Conservation (phyloP, 1,140 invertebrate species). For the Muscidifurax raptorellus region DNA sequence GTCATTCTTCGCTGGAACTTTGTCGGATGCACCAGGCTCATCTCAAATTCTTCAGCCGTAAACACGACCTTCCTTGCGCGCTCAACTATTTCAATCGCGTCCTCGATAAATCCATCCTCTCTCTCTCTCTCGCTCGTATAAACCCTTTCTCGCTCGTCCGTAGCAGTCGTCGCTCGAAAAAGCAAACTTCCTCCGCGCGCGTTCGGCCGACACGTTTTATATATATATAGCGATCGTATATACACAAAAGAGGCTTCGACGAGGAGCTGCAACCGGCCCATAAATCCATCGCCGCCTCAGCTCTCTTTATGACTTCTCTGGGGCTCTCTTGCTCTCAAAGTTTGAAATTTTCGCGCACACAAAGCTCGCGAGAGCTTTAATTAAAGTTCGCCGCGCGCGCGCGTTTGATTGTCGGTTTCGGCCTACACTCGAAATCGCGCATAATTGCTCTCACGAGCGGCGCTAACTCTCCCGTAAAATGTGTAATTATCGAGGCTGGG, state of each 20-base stretch:
- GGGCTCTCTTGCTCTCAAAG: neutral
- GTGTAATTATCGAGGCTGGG: slow-evolving; percentile 13
- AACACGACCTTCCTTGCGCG: neutral
- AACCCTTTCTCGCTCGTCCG: neutral
- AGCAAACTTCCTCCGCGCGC: slow-evolving; percentile 4
- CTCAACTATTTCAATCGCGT: slow-evolving; percentile 28
- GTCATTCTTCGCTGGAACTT: neutral
- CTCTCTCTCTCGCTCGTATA: slow-evolving; percentile 5
- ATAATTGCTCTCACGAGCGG: slow-evolving; percentile 15
- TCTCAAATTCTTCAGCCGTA: slow-evolving; percentile 12
- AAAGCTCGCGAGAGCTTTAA: slow-evolving; percentile 13
- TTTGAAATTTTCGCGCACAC: neutral
- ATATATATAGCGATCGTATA: neutral
- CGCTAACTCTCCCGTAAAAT: slow-evolving; percentile 35
- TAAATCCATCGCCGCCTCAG: neutral
- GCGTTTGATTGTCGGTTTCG: slow-evolving; percentile 36
- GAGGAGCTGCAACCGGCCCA: neutral
- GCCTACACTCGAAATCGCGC: slow-evolving; percentile 11
- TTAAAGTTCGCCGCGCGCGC: neutral
- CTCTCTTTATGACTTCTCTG: slow-evolving; percentile 1
- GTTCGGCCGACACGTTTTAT: neutral
- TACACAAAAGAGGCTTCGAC: neutral
- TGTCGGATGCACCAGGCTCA: neutral
- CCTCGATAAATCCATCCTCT: slow-evolving; percentile 33
- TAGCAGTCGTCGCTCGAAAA: neutral